Evolutionary conservation across 2,888 invertebrate species (phyloP).

Genomic region (Dasysyrphus tricinctus): DNA sequence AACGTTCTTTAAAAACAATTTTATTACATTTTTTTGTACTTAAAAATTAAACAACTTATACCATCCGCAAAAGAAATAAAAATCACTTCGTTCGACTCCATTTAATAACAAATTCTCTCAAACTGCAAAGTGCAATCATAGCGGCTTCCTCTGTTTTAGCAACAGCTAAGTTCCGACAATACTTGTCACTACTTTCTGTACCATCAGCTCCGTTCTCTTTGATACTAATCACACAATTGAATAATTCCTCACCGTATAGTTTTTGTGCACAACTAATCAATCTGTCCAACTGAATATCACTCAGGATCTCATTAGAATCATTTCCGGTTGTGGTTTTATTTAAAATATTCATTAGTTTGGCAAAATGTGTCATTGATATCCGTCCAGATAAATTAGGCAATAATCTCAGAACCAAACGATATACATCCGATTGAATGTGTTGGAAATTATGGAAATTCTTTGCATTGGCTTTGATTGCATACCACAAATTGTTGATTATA

Average conservation of each 20-base stretch:
- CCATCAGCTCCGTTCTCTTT: constrained; percentile 79
- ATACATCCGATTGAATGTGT: constrained; percentile 79
- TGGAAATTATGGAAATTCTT: constrained; percentile 79
- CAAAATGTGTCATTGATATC: constrained; percentile 78
- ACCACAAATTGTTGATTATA: constrained; percentile 82
- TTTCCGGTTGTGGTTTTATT: constrained; percentile 78
- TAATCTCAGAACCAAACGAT: constrained; percentile 79
- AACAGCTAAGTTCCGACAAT: constrained; percentile 77
- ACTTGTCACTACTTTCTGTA: constrained; percentile 77
- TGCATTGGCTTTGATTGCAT: constrained; percentile 79
- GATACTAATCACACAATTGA: constrained; percentile 78
- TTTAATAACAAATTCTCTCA: constrained; percentile 76
- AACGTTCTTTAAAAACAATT: constrained; percentile 22
- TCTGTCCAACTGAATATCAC: constrained; percentile 77
- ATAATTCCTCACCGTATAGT: constrained; percentile 78
- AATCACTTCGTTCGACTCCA: constrained; percentile 62
- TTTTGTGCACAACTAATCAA: constrained; percentile 80
- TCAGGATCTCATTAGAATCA: constrained; percentile 76
- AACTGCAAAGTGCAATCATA: constrained; percentile 66
- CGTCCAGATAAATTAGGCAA: constrained; percentile 80
- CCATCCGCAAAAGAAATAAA: background rate
- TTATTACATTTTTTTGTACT: constrained; percentile 14
- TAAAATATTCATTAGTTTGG: constrained; percentile 80
- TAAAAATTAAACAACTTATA: background rate
- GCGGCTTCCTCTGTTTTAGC: constrained; percentile 49